Base-by-base conservation (phyloP, 2,113 vertebrate species). In the Hydropotes inermis region DNA sequence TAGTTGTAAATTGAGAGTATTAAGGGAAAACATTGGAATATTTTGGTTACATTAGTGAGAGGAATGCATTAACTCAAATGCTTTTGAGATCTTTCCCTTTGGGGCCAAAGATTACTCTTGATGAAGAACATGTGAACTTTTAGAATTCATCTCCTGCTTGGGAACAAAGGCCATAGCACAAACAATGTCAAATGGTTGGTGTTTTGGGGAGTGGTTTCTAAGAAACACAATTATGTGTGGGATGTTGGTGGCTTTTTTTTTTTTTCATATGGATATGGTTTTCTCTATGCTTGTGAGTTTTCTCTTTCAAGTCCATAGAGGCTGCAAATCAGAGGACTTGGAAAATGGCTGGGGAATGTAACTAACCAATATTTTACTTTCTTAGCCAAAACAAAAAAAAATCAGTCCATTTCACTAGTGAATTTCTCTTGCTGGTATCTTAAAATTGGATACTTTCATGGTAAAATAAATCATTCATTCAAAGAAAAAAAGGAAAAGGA, bases 1-100 rank as follows among this genome's bases (percentile, higher is more conserved):
- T 98, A 97, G 88, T 16, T 60, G 78, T 96, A 98, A 98, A 98
- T 84, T 94, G 87, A 92, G 86, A 98, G 93, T 95, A 97, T 81
- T 98, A 95, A 98, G 89, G 84, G 57, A 97, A 98, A 97, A 98
- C 52, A 87, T 43, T 86, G 27, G 39, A 97, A 96, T 98, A 93
- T 94, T 96, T 52, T 92, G 76, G 55, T 94, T 97, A 82, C 0
- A 86, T 98, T 97, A 95, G 6, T 21, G 6, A 96, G 89, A 55
- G 33, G 67, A 87, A 74, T 85, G 6, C 54, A 97, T 97, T 98
- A 95, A 92, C 64, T 87, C 36, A 95, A 70, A 97, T 57, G 95
- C 88, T 98, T 98, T 97, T 86, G 25, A 91, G 45, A 95, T 28
- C 47, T 61, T 96, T 94, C 64, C 91, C 87, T 98, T 89, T 95